Base-by-base conservation (phyloP, 2,797 vertebrate genomes). In the Fistularia tabacaria region DNA sequence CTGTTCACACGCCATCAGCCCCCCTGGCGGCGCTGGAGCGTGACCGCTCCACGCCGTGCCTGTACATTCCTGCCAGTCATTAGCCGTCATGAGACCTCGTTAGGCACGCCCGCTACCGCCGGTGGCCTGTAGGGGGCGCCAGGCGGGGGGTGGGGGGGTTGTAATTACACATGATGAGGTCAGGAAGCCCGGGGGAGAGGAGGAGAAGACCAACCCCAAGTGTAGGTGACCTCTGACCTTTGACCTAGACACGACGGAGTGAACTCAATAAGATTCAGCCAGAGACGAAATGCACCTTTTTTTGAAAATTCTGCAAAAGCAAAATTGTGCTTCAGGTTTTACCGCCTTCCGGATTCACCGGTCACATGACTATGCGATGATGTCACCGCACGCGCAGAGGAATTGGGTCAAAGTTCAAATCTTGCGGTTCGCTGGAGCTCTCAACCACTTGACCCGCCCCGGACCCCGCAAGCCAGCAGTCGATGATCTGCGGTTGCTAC, bases 361-460 rank as follows among this genome's bases (percentile, higher is more conserved):
- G 25, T 25, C 25, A 25, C 2, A 25, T 3, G 2, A 25, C 25
- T 40, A 3, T 40, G 39, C 10, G 39, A 40, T 40, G 8, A 40
- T 40, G 39, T 40, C 39, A 46, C 14, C 9, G 14, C 13, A 25
- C 14, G 6, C 13, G 10, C 40, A 42, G 39, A 15, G 9, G 0
- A 8, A 40, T 3, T 8, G 15, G 77, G 81, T 79, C 77, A 78
- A 45, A 81, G 79, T 70, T 69, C 71, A 77, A 50, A 51, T 72
- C 57, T 62, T 69, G 69, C 51, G 66, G 77, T 81, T 73, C 77
- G 71, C 58, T 8, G 41, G 62, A 43, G 61, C 66, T 79, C 40
- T 50, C 47, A 69, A 74, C 45, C 62, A 64, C 41, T 76, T 81
- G 76, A 83, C 71, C 67, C 7, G n/a, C 25, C 42, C 3, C 6